Evolutionary conservation across 2,888 invertebrate species (phyloP).

Genomic region (Sepiola atlantica): DNA sequence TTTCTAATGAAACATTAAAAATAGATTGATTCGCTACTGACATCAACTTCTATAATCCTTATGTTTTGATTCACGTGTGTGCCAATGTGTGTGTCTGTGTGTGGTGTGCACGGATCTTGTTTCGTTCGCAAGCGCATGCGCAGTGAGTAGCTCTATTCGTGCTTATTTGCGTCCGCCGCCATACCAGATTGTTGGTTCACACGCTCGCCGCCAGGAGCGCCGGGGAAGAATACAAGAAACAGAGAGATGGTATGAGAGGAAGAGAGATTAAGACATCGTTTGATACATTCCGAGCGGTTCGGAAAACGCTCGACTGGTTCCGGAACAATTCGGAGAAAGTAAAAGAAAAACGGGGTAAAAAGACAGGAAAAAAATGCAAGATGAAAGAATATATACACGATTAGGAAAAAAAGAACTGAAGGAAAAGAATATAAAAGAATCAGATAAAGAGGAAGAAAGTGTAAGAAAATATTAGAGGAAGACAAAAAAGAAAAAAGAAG

Average conservation of each 20-base stretch:
- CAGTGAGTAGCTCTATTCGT: background rate
- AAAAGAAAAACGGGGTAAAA: background rate
- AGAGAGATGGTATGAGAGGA: background rate
- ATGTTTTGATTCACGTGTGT: background rate
- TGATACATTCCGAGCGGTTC: background rate
- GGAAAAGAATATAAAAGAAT: background rate
- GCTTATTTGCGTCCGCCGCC: background rate
- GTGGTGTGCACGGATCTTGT: background rate
- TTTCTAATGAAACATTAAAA: constrained; percentile 16
- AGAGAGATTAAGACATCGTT: background rate
- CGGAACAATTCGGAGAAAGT: background rate
- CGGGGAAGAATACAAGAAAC: background rate
- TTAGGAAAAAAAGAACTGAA: background rate
- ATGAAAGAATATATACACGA: background rate
- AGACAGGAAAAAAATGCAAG: background rate
- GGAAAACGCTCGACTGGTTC: background rate
- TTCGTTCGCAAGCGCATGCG: background rate
- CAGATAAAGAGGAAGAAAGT: background rate
- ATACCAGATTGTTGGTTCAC: constrained; percentile 17
- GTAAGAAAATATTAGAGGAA: background rate
- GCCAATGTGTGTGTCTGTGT: background rate
- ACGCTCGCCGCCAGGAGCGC: background rate
- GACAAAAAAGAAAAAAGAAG: background rate
- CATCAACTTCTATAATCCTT: background rate
- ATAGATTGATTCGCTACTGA: background rate